phyloP scores from a whole-genome alignment of 2,113 vertebrate species.

The Semnornis frantzii region DNA sequence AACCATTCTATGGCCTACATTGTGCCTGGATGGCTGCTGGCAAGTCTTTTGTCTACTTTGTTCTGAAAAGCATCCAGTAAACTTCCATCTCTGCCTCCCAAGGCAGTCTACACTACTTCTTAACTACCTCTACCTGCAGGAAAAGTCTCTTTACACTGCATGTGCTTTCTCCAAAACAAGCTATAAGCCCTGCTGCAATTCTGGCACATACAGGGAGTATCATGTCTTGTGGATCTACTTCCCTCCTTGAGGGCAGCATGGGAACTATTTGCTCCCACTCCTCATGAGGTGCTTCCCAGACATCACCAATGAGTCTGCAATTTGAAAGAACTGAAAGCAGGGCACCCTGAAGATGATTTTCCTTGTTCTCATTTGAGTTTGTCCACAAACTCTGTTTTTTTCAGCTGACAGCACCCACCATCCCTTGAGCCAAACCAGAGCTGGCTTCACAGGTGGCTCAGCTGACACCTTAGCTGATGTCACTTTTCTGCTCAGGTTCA shows the following conservation, averaged over 20 bases:
- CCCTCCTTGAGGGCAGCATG: fast-evolving
- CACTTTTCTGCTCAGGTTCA: neutral
- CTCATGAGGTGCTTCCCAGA: neutral
- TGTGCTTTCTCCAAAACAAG: neutral
- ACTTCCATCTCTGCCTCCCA: neutral
- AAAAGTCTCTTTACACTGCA: neutral
- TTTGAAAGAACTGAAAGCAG: neutral
- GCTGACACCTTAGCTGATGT: neutral
- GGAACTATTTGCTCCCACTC: neutral
- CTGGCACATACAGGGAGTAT: neutral
- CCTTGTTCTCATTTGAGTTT: neutral
- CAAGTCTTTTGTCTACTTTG: neutral
- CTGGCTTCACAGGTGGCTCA: neutral
- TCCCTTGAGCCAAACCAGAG: neutral
- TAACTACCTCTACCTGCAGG: neutral
- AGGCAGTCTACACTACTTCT: slow-evolving; percentile 6
- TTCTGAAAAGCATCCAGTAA: slow-evolving; percentile 14
- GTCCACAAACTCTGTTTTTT: neutral
- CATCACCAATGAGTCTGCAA: neutral
- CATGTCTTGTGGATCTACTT: neutral
- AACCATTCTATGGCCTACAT: neutral
- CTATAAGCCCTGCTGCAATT: neutral
- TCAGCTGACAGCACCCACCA: neutral
- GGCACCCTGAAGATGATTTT: neutral
- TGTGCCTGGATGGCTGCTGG: neutral